Conservation (phyloP, 2,888 invertebrate species). For the Cetonia aurata region DNA sequence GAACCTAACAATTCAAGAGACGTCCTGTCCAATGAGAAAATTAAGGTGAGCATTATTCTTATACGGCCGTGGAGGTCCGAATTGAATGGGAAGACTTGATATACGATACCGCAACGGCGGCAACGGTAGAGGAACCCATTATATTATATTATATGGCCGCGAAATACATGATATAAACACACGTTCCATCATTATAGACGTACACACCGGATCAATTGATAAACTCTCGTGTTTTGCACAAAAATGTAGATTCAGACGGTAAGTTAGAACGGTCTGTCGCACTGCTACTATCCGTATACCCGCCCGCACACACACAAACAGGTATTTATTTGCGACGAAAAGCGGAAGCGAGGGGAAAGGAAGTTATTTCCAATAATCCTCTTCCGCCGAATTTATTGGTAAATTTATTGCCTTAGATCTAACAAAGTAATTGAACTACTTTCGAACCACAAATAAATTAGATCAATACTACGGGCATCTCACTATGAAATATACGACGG, state of each 20-base stretch:
- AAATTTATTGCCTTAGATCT: constrained; percentile 48
- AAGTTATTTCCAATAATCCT: constrained; percentile 50
- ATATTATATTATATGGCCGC: neutral
- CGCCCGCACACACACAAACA: constrained; percentile 33
- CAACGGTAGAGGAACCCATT: constrained; percentile 23
- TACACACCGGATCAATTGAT: constrained; percentile 15
- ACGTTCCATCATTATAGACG: neutral
- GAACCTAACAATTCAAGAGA: constrained; percentile 58
- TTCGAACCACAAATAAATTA: constrained; percentile 49
- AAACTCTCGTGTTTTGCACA: constrained; percentile 45
- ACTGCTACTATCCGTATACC: neutral
- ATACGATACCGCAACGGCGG: constrained; percentile 42
- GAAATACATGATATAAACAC: neutral
- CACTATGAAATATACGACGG: constrained; percentile 47
- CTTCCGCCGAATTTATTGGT: constrained; percentile 48
- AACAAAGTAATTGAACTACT: constrained; percentile 50
- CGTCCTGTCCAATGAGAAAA: constrained; percentile 63
- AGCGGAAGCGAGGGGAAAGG: constrained; percentile 45
- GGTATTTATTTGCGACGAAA: constrained; percentile 49
- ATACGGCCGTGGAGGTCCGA: constrained; percentile 47
- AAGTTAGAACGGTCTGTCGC: constrained; percentile 2
- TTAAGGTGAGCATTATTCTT: constrained; percentile 64
- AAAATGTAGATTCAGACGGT: constrained; percentile 48
- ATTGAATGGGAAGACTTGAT: constrained; percentile 46
- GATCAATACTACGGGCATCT: constrained; percentile 45